Conservation (phyloP, 1,140 invertebrate species). For the Zaprionus vittiger region DNA sequence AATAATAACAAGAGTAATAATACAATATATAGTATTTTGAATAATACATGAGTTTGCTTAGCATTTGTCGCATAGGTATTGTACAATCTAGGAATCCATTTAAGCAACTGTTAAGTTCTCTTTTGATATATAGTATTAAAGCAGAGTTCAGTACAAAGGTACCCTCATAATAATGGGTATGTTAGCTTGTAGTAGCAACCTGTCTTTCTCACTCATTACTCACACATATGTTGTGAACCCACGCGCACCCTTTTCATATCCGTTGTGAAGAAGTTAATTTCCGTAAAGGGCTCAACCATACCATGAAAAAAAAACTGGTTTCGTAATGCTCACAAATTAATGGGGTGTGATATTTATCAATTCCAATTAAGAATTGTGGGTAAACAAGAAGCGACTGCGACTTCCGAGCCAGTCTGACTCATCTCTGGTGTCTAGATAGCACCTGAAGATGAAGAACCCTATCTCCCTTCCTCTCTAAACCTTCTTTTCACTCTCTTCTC, state of each 20-base stretch:
- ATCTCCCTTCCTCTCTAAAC: not conserved
- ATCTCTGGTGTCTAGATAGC: not conserved
- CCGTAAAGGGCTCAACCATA: conserved; percentile 2
- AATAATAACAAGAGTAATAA: too few species aligned
- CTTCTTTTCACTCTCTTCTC: not conserved
- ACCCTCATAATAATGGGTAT: not conserved
- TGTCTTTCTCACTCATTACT: not conserved
- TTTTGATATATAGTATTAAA: not conserved
- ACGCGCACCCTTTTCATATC: conserved; percentile 14
- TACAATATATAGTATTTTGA: not conserved
- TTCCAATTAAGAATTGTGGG: conserved; percentile 54
- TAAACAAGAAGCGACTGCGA: conserved; percentile 26
- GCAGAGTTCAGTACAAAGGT: not conserved
- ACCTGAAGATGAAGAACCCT: not conserved
- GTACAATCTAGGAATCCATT: not conserved
- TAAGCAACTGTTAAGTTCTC: not conserved
- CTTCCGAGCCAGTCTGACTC: not conserved
- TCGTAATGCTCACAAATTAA: conserved; percentile 29
- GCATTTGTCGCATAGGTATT: not conserved
- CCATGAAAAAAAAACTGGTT: conserved; percentile 21
- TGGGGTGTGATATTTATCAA: conserved; percentile 63
- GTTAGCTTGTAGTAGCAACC: not conserved
- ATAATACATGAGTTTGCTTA: not conserved
- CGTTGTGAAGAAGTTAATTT: conserved; percentile 21
- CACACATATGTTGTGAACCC: conserved; percentile 4